These are phyloP conservation scores for Nephrotoma guestfalica DNA, from an alignment of 2,888 invertebrate genomes.

Conservation along the genomic window DNA sequence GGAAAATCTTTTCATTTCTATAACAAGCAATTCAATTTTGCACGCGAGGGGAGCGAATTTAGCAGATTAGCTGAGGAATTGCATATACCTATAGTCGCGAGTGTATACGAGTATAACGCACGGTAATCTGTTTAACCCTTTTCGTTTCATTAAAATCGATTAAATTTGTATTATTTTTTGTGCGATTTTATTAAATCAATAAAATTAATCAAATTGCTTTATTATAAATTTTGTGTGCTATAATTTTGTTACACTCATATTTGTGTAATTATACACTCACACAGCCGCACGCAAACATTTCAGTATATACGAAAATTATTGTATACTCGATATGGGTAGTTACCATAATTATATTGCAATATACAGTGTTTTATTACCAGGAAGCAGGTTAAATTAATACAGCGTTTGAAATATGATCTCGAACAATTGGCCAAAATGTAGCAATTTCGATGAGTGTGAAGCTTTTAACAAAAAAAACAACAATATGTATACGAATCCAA, in stretches of 20 bases:
- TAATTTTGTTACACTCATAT: not conserved
- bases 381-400: no score
- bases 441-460: no score
- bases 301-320: not conserved
- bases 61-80: no score
- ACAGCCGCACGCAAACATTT: not conserved
- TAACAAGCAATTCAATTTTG: not conserved
- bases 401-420: no score
- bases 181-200: not conserved
- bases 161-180: not conserved
- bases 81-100: no score
- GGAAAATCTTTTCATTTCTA: not conserved
- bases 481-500: no score
- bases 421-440: no score
- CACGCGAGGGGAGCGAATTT: no score
- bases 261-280: not conserved
- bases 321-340: not conserved
- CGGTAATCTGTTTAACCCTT: not conserved
- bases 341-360: not conserved
- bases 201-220: not conserved
- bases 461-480: no score
- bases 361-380: no score
- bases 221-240: not conserved
- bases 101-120: not conserved
- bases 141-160: not conserved